Percentiles rank a stretch among this genome's conserved stretches.
Conservation (phyloP, 2,113 vertebrate species). For the Notechis scutatus region DNA sequence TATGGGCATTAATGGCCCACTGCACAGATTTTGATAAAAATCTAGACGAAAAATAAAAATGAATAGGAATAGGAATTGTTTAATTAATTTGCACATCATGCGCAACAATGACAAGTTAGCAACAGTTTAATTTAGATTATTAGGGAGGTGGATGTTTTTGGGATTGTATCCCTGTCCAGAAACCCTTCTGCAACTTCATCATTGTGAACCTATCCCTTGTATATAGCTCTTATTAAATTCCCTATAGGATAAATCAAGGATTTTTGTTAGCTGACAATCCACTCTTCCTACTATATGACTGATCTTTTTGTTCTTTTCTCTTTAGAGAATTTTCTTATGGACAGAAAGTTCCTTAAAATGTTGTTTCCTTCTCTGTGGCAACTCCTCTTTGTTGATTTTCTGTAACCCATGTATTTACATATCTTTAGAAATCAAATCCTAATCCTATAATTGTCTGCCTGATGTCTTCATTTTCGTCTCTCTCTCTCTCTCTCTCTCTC, state of each 20-base stretch:
- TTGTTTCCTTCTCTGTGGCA: neutral
- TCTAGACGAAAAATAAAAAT: neutral
- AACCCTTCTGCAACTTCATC: neutral
- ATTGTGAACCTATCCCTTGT: neutral
- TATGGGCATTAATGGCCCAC: neutral
- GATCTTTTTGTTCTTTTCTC: neutral
- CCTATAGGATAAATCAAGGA: neutral
- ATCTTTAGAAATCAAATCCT: neutral
- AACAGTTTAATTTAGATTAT: neutral
- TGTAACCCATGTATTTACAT: neutral
- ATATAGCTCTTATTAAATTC: neutral
- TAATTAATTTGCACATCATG: neutral
- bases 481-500: neutral
- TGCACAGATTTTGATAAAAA: neutral
- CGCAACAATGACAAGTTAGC: neutral
- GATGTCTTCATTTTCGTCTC: neutral
- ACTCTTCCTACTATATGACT: neutral
- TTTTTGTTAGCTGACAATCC: neutral
- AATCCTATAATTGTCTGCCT: neutral
- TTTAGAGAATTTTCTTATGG: neutral
- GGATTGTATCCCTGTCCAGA: neutral
- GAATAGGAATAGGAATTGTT: neutral
- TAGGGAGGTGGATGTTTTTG: neutral
- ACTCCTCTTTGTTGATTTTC: neutral
- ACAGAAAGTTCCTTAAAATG: neutral